phyloP scores from a whole-genome alignment of 2,888 invertebrate genomes.

The Penaeus monodon region DNA sequence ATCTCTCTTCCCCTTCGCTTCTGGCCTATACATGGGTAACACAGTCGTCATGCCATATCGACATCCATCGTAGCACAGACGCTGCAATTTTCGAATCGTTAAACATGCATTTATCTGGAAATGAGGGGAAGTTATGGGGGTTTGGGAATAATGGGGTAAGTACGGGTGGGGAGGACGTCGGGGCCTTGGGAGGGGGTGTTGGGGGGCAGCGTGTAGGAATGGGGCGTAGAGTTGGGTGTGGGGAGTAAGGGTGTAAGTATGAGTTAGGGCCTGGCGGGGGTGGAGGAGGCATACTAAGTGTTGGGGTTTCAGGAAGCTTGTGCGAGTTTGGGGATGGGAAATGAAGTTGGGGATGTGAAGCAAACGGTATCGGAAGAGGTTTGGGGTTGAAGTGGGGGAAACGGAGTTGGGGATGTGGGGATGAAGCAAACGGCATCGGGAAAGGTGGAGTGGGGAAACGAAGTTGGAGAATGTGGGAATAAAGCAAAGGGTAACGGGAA shows the following conservation, averaged over 20 bases:
- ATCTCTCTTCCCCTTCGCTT: background rate
- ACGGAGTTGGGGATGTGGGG: no score
- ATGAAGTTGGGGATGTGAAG: background rate
- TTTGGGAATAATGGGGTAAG: conserved; percentile 9
- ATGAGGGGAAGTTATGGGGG: background rate
- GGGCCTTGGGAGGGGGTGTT: background rate
- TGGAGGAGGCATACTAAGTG: background rate
- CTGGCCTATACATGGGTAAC: no score
- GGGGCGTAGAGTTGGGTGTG: no score
- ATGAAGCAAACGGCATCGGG: background rate
- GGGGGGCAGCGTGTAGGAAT: no score
- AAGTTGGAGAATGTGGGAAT: background rate
- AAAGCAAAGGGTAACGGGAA: background rate
- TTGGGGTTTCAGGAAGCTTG: no score
- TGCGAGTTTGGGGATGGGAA: no score
- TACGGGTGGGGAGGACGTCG: background rate
- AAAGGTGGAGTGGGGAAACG: background rate
- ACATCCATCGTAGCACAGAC: no score
- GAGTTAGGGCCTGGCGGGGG: conserved; percentile 1
- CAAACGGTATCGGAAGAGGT: background rate
- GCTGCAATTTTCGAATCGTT: no score
- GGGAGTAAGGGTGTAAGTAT: background rate
- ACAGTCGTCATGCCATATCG: no score
- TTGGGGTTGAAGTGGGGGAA: background rate
- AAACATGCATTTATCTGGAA: background rate